Percentiles rank a stretch among this genome's conserved stretches.
These are phyloP conservation scores for Aphidoletes aphidimyza DNA, from an alignment of 2,888 invertebrate species.

Conservation along the genomic window DNA sequence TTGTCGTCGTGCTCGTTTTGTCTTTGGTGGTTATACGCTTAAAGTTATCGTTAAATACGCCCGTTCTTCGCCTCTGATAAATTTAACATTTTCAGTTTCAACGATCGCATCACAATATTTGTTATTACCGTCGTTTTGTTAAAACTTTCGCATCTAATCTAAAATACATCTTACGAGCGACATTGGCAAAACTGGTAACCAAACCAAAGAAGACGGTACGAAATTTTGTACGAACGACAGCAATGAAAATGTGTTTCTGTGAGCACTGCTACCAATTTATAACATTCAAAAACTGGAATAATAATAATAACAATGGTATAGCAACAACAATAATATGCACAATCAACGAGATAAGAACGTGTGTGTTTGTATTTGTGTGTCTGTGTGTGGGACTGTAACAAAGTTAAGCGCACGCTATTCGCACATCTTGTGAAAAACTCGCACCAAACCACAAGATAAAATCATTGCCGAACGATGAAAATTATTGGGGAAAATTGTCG, in stretches of 20 bases:
- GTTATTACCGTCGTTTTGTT: slow-evolving; percentile 45
- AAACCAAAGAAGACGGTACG: background rate
- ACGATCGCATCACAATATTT: slow-evolving; percentile 24
- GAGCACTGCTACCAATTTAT: slow-evolving; percentile 9
- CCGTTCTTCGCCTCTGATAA: no score
- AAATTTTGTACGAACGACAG: no score
- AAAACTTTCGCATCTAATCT: slow-evolving; percentile 46
- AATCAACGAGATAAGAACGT: background rate
- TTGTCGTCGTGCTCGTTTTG: background rate
- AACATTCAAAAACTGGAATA: slow-evolving; percentile 8
- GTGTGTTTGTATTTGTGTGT: background rate
- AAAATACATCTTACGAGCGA: slow-evolving; percentile 29
- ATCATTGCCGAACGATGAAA: slow-evolving; percentile 23
- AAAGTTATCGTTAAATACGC: background rate
- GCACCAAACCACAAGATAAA: slow-evolving; percentile 24
- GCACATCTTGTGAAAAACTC: background rate
- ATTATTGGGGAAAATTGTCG: slow-evolving; percentile 20
- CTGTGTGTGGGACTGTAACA: background rate
- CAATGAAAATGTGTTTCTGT: background rate
- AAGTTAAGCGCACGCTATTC: background rate
- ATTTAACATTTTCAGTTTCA: background rate
- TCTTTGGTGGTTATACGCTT: no score
- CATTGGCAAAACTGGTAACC: slow-evolving; percentile 16
- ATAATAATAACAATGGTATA: background rate
- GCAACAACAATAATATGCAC: slow-evolving; percentile 28